Evolutionary conservation across 2,888 invertebrate genomes (phyloP).

Genomic region (Drosophila dives): DNA sequence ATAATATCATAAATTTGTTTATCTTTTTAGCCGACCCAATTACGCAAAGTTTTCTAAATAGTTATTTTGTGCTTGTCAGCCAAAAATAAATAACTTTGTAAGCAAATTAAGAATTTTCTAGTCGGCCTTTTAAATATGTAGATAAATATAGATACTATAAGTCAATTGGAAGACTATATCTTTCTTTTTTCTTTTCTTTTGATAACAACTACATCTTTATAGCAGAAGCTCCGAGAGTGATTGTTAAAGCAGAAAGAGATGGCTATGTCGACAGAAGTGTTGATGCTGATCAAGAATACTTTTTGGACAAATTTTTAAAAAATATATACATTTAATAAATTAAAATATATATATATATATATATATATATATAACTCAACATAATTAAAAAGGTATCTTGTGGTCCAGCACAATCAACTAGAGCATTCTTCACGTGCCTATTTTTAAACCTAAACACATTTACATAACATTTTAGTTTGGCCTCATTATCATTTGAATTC

Average conservation of each 20-base stretch:
- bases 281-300: background rate
- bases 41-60: background rate
- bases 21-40: background rate
- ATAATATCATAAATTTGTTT: background rate
- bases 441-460: conserved; percentile 24
- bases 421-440: background rate
- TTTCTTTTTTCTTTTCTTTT: background rate
- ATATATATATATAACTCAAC: background rate
- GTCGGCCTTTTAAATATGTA: background rate
- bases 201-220: background rate
- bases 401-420: background rate
- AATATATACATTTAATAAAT: background rate
- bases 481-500: conserved; percentile 12
- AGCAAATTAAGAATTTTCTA: background rate
- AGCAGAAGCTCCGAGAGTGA: background rate
- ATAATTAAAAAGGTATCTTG: background rate
- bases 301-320: background rate
- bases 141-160: background rate
- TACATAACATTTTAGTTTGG: conserved; percentile 27
- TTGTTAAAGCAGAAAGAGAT: background rate
- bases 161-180: background rate
- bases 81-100: background rate
- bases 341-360: no score
- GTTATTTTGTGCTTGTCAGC: background rate
- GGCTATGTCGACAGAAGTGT: background rate